A percentile compares a stretch with the other conserved stretches of the same genome.
These are phyloP conservation scores for Suillia variegata DNA, from an alignment of 2,888 invertebrate genomes.

Conservation along the genomic window DNA sequence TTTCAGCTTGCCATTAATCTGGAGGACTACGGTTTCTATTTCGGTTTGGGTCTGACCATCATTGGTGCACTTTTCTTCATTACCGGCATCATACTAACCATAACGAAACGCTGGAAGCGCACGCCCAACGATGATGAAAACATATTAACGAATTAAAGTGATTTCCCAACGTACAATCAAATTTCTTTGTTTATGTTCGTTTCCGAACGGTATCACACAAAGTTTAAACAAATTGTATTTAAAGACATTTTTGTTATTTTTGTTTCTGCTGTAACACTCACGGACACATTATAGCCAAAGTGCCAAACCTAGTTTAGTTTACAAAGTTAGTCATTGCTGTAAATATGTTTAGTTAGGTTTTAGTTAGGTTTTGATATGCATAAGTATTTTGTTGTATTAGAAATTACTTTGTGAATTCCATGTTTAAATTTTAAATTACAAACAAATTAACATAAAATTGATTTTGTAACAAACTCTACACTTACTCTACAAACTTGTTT, in stretches of 20 bases:
- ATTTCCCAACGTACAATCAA: not conserved
- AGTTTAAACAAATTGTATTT: too few species aligned
- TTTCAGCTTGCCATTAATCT: slow-evolving; percentile 50
- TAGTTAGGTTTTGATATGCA: too few species aligned
- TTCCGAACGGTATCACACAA: not conserved
- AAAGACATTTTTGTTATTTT: too few species aligned
- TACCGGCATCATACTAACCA: slow-evolving; percentile 48
- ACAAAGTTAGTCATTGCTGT: slow-evolving; percentile 16
- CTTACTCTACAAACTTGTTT: too few species aligned
- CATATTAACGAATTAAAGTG: slow-evolving; percentile 40
- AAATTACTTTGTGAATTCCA: too few species aligned
- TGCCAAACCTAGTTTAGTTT: slow-evolving; percentile 40
- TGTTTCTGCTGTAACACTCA: too few species aligned
- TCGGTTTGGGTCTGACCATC: slow-evolving; percentile 46
- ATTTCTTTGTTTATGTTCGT: not conserved
- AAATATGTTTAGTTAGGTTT: not conserved
- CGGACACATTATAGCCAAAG: slow-evolving; percentile 37
- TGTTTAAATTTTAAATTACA: too few species aligned
- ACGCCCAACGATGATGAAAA: slow-evolving; percentile 48
- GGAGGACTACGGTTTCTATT: slow-evolving; percentile 49
- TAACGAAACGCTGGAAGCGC: slow-evolving; percentile 54
- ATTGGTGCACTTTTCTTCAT: slow-evolving; percentile 48
- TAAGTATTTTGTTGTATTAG: too few species aligned
- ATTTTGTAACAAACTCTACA: too few species aligned
- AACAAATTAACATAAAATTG: too few species aligned